phyloP scores from a whole-genome alignment of 2,888 invertebrate genomes.

The Rhimphoctona megacephalus region DNA sequence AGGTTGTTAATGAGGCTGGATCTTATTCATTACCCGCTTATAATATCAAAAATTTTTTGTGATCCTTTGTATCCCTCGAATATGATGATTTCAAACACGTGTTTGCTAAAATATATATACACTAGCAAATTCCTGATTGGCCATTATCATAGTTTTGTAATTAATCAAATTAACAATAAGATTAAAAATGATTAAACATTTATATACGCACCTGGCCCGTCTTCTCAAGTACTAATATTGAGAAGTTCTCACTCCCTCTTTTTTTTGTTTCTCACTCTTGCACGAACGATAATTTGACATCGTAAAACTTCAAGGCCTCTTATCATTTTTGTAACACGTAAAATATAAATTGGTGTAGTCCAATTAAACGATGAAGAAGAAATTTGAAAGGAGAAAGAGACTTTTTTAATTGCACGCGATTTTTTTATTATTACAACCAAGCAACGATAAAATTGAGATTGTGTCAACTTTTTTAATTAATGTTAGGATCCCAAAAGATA shows the following conservation, averaged over 20 bases:
- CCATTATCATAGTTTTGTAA: not conserved
- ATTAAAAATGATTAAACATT: not conserved
- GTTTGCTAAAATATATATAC: not conserved
- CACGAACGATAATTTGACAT: slow-evolving; percentile 67
- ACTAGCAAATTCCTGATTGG: not conserved
- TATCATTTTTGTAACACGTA: slow-evolving; percentile 64
- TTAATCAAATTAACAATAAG: not conserved
- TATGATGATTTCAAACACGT: not conserved
- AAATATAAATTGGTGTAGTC: slow-evolving; percentile 31
- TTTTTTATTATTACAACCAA: not conserved
- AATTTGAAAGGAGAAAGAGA: not conserved
- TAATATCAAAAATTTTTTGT: no score
- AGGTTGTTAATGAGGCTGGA: not conserved
- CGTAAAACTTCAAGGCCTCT: slow-evolving; percentile 68
- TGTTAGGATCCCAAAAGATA: not conserved
- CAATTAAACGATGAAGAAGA: not conserved
- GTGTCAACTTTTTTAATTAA: not conserved
- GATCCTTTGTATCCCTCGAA: not conserved
- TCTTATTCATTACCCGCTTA: not conserved
- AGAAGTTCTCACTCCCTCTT: not conserved
- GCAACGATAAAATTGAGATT: not conserved
- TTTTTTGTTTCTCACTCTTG: slow-evolving; percentile 40
- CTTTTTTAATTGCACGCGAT: not conserved
- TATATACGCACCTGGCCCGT: not conserved
- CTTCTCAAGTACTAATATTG: not conserved